Percentiles rank a stretch among this genome's conserved stretches.
Conservation (phyloP, 2,888 invertebrate species). For the Piscicola geometra region DNA sequence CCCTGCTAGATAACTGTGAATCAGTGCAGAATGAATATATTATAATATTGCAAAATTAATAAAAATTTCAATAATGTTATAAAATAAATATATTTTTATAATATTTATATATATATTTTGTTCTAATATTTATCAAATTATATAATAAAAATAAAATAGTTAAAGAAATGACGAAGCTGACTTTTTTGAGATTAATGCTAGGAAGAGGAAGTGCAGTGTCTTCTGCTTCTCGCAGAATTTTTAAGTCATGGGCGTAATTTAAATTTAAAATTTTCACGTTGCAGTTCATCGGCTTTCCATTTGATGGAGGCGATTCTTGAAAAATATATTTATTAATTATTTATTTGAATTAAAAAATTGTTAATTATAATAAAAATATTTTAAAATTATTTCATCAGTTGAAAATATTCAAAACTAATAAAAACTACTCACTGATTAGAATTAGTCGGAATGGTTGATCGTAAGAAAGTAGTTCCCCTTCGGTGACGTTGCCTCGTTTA, state of each 20-base stretch:
- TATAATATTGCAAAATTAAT: too few species aligned
- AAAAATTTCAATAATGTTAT: neutral
- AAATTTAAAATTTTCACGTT: conserved; percentile 20
- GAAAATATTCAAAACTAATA: neutral
- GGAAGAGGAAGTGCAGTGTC: conserved; percentile 4
- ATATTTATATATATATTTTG: neutral
- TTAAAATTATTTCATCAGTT: too few species aligned
- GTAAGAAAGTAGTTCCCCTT: conserved; percentile 23
- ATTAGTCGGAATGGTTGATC: conserved; percentile 21
- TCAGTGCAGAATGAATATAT: too few species aligned
- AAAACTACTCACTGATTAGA: conserved; percentile 18
- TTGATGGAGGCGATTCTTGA: conserved; percentile 20
- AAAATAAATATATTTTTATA: neutral
- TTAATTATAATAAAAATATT: neutral
- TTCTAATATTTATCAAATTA: neutral
- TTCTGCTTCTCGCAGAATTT: conserved; percentile 24
- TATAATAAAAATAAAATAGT: neutral
- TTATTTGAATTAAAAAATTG: neutral
- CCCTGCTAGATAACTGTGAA: conserved; percentile 13
- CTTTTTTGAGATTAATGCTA: conserved; percentile 24
- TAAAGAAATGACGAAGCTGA: neutral
- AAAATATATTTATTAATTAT: conserved; percentile 1
- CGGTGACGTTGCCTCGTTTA: conserved; percentile 2
- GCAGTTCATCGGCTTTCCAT: conserved; percentile 20
- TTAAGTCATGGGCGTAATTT: conserved; percentile 13